Base-by-base conservation (phyloP, 2,797 vertebrate genomes). In the Pangasius sanitwongsei region DNA sequence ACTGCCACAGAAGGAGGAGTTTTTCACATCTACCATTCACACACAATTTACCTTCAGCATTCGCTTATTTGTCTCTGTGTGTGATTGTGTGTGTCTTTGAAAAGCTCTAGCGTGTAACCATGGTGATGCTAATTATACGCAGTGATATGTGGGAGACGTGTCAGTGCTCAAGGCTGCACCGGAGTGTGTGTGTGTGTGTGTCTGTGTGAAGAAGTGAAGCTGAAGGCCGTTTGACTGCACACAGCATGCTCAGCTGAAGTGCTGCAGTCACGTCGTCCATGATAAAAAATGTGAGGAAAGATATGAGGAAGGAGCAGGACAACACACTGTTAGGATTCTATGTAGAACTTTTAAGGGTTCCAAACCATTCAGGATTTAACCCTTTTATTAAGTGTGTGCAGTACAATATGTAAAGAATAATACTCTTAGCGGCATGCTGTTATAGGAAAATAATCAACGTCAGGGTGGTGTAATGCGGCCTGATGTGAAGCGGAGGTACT, bases 61-160 rank as follows among this genome's bases (percentile, higher is more conserved):
- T 91, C 37, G 0, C 44, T 53, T 61, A 86, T 87, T 87, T 90
- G 83, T 86, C 57, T 78, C 57, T 86, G 28, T 88, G 82, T 89
- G 57, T 48, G 78, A 77, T 59, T 75, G 88, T 75, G 87, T 44
- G 85, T 75, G 37, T 88, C 70, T 90, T 87, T 69, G 74, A 90
- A 88, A 89, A 83, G 82, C 85, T 65, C 81, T 86, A 83, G 84
- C 80, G 82, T 59, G 91, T 90, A 67, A 23, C 90, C 89, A 91
- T 91, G 87, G 90, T n/a, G 83, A 91, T 48, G 75, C 80, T 61
- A 69, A 87, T 84, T 86, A 81, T 87, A 86, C 69, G n/a, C 85
- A 61, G 85, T 87, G 86, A 88, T 85, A 93, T 89, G 91, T 92
- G 90, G 87, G 81, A 89, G 88, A 85, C 57, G 83, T 48, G 87